Evolutionary conservation across 1,140 invertebrate genomes (phyloP).

Genomic region (Gryllus bimaculatus): DNA sequence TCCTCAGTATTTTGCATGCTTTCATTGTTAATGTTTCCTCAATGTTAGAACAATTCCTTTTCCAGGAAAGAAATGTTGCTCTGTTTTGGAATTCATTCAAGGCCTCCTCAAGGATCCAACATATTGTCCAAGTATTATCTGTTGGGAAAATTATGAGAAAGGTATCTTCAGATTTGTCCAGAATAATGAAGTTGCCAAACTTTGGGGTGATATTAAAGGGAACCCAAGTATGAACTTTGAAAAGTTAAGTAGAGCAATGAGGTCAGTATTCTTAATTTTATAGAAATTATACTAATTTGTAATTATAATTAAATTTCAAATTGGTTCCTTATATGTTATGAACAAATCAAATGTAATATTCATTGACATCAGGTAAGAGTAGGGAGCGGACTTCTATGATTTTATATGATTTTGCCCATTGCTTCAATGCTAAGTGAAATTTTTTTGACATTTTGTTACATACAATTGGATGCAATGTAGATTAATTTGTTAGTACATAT

Average conservation of each 20-base stretch:
- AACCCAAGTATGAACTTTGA: slow-evolving; percentile 92
- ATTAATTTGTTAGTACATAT: too few relatives aligned
- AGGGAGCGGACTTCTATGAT: too few relatives aligned
- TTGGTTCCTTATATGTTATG: too few relatives aligned
- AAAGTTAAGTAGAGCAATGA: slow-evolving; percentile 86
- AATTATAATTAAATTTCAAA: too few relatives aligned
- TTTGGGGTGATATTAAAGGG: slow-evolving; percentile 80
- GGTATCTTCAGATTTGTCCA: slow-evolving; percentile 84
- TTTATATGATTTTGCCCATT: too few relatives aligned
- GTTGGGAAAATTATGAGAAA: slow-evolving; percentile 78
- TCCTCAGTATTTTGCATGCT: not conserved
- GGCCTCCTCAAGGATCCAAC: slow-evolving; percentile 63
- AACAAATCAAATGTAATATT: too few relatives aligned
- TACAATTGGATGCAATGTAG: too few relatives aligned
- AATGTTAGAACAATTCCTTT: not conserved
- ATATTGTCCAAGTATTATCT: slow-evolving; percentile 69
- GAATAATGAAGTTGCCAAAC: slow-evolving; percentile 77
- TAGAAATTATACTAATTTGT: too few relatives aligned
- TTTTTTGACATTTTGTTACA: too few relatives aligned
- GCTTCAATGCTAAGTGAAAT: too few relatives aligned
- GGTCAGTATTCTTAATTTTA: slow-evolving; percentile 39
- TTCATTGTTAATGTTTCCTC: not conserved
- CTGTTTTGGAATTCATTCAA: slow-evolving; percentile 69
- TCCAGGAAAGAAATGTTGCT: slow-evolving; percentile 14
- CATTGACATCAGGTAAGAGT: too few relatives aligned